Evolutionary conservation across 1,140 invertebrate species (phyloP), one percentile per base, ranked within the genome.

Genomic region (Drosophila erecta): DNA sequence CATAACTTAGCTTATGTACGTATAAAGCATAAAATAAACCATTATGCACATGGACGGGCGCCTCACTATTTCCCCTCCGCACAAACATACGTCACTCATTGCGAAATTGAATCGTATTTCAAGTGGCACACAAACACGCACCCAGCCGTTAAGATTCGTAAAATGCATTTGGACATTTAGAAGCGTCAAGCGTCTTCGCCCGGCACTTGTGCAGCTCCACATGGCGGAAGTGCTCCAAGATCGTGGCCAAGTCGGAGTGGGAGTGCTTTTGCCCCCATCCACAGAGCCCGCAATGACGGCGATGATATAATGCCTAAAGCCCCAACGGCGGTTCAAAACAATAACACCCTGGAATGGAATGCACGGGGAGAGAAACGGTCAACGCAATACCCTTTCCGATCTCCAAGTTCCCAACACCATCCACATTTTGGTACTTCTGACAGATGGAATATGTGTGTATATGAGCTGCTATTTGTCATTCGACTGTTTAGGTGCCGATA

Each of bases 91-190:
- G 61, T 69, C 69, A 73, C 65, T 72, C 79, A 73, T 81, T 73
- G 65, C 66, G 51, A 70, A 57, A 77, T 76, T 76, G 83, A 87
- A 87, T 86, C 83, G 61, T 79, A 86, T 86, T 86, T 87, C 81
- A 85, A 73, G 76, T 64, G 81, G 62, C 66, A 43, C 44, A 37
- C 43, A 24, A 30, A 35, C 51, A 80, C 71, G 77, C 77, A 80
- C 58, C 77, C 43, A 70, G 60, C 77, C 77, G 79, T 80, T 79
- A 58, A 67, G 77, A 67, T 43, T 54, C 37, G 24, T 69, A 56
- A 58, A 74, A 58, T 80, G 78, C 71, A 76, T 76, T 81, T 57
- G 66, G 59, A 58, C 72, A 81, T 81, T 81, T 65, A 57, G 66
- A 72, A 60, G 47, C 54, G 43, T 59, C 57, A 72, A 60, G 47